phyloP scores from a whole-genome alignment of 2,888 invertebrate species.

The Sclerodermus sp. region DNA sequence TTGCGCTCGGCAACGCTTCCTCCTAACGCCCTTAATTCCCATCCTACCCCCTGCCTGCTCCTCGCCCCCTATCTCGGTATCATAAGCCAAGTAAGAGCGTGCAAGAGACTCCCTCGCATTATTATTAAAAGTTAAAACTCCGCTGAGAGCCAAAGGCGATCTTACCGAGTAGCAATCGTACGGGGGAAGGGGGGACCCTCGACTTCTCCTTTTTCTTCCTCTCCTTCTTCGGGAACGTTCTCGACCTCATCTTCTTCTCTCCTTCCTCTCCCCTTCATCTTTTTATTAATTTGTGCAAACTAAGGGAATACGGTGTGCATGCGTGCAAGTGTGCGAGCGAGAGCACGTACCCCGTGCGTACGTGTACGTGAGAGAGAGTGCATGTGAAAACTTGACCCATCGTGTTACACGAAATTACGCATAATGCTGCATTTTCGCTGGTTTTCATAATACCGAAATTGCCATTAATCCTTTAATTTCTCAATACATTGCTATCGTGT shows the following conservation, averaged over 20 bases:
- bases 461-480: too few relatives aligned
- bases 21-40: constrained; percentile 33
- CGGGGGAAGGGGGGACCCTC: not conserved
- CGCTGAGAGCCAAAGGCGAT: constrained; percentile 41
- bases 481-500: too few relatives aligned
- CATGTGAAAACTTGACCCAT: too few relatives aligned
- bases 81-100: constrained; percentile 27
- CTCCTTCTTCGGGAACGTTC: constrained; percentile 9
- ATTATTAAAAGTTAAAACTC: constrained; percentile 55
- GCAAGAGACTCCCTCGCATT: constrained; percentile 51
- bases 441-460: too few relatives aligned
- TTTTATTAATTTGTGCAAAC: not conserved
- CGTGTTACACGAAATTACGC: too few relatives aligned
- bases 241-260: constrained; percentile 7
- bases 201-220: constrained; percentile 4
- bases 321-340: too few relatives aligned
- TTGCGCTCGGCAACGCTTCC: constrained; percentile 27
- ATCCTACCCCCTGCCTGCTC: constrained; percentile 6
- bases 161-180: constrained; percentile 17
- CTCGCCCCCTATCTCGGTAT: not conserved
- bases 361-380: too few relatives aligned
- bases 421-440: too few relatives aligned
- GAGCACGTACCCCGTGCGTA: too few relatives aligned
- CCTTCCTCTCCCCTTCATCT: constrained; percentile 4
- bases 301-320: too few relatives aligned